Base-by-base conservation (phyloP, 2,888 invertebrate genomes). In the Pediacus dermestoides region DNA sequence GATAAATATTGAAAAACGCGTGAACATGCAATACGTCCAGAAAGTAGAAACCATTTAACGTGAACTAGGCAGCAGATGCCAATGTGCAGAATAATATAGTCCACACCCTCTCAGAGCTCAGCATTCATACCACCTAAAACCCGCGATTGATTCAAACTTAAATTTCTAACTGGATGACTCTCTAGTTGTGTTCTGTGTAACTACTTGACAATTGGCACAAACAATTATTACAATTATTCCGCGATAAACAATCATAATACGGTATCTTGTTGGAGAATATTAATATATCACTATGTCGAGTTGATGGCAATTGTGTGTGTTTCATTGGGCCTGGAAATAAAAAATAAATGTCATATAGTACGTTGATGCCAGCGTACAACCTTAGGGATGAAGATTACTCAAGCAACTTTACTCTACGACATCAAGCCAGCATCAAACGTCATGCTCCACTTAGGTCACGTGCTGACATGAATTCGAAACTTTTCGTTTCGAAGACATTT, bases 271-370 rank as follows among this genome's bases (percentile, higher is more conserved):
- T 30, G 38, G 37, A 59, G 50, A 54, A 55, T 61, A 58, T 57
- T 61, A 63, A 63, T 63, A 66, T 66, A 64, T 66, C 64, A 64
- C 63, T 65, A 62, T 58, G 61, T 62, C 58, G 63, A 59, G 57
- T 59, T 57, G 60, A 49, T 63, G 61, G 58, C 58, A 57, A 63
- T 62, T 61, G 63, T 63, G 60, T 64, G 63, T 65, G 61, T 68
- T 67, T 70, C 68, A 70, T 68, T 69, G 68, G 61, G 68, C 70
- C 70, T 70, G 70, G 67, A 70, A 70, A 57, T 66, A 60, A 64
- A 64, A 58, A 45, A 46, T 46, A 31, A 21, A 33, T 13, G 16
- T 28, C 28, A 28, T 11, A 13, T 28, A 26, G 26, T 32, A 6
- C 6, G 8, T 26, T 26, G 6, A 9, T 7, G 26, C 26, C 26